Evolutionary conservation across 1,140 invertebrate genomes (phyloP).

Genomic region (Babylonia areolata): DNA sequence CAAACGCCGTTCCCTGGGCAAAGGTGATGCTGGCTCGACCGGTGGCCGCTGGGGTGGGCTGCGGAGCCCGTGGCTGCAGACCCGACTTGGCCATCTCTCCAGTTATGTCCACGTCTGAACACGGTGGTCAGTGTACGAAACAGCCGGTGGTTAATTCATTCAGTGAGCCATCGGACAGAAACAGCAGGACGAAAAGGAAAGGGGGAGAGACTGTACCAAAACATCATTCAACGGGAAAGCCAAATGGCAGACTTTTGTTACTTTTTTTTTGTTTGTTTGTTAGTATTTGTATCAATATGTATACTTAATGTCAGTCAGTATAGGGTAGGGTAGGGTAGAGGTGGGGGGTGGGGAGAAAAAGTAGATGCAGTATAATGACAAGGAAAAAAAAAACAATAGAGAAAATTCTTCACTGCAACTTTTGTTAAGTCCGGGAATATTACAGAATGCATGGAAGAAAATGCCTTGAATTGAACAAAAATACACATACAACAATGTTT

Average conservation of each 20-base stretch:
- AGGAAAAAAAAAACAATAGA: no score
- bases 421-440: no score
- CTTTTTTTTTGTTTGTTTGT: no score
- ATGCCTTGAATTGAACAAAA: no score
- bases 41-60: slow-evolving; percentile 26
- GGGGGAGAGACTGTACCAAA: background rate
- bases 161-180: background rate
- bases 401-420: no score
- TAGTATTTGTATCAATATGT: no score
- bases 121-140: background rate
- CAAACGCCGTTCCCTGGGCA: slow-evolving; percentile 68
- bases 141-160: background rate
- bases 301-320: no score
- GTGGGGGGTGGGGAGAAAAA: background rate
- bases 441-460: no score
- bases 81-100: slow-evolving; percentile 36
- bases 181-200: background rate
- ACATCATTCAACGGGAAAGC: no score
- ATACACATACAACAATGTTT: no score
- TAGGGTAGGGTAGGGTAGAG: background rate
- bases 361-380: no score
- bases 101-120: slow-evolving; percentile 41
- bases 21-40: slow-evolving; percentile 63
- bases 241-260: no score
- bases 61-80: slow-evolving; percentile 23